Evolutionary conservation across 2,888 invertebrate genomes (phyloP).

Genomic region (Podabrus alpinus): DNA sequence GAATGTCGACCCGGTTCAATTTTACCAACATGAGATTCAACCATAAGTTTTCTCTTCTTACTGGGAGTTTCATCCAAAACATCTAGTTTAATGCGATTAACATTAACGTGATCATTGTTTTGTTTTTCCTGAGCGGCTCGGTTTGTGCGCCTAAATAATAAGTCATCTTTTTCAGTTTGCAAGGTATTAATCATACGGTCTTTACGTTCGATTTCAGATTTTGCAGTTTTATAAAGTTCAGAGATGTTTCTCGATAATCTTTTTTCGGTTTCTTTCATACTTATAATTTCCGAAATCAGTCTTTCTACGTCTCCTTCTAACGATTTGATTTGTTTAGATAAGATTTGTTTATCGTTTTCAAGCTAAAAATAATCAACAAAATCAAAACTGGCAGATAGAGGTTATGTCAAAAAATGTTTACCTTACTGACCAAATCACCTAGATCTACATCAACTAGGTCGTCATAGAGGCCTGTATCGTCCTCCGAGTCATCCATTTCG

Average conservation of each 20-base stretch:
- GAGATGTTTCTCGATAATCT: constrained; percentile 55
- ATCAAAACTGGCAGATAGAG: background rate
- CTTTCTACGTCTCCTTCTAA: constrained; percentile 45
- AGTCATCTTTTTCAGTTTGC: constrained; percentile 50
- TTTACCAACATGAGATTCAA: background rate
- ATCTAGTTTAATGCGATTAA: background rate
- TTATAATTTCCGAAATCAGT: constrained; percentile 39
- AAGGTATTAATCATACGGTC: constrained; percentile 55
- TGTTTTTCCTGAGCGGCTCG: background rate
- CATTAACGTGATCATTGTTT: background rate
- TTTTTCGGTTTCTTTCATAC: constrained; percentile 46
- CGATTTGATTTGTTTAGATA: constrained; percentile 33
- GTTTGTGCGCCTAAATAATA: constrained; percentile 43
- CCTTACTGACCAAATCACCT: constrained; percentile 40
- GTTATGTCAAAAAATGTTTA: constrained; percentile 26
- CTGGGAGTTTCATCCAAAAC: background rate
- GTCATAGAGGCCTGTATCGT: constrained; percentile 47
- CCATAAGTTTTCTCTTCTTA: background rate
- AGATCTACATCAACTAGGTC: constrained; percentile 49
- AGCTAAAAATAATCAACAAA: constrained; percentile 39
- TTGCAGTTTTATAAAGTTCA: constrained; percentile 57
- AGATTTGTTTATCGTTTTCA: constrained; percentile 39
- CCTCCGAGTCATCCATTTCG: constrained; percentile 44
- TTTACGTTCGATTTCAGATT: constrained; percentile 57
- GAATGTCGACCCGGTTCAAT: background rate